Conservation (phyloP, 1,140 invertebrate species). For the Solen grandis region DNA sequence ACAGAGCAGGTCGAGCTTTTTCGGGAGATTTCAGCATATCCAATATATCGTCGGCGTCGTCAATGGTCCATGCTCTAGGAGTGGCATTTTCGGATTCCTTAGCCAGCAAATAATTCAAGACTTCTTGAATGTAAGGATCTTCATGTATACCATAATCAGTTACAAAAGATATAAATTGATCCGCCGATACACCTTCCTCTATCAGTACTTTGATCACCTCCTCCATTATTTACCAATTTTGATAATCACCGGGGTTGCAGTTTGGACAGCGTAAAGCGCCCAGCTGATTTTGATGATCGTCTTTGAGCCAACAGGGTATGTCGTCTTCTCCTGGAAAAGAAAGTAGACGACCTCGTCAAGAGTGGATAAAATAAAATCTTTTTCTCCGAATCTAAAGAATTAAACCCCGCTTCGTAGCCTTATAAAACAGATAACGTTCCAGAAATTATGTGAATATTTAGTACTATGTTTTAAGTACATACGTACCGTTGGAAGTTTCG, state of each 20-base stretch:
- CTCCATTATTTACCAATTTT: conserved; percentile 9
- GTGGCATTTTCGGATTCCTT: background rate
- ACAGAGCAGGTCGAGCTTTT: too few relatives aligned
- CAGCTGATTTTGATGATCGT: too few relatives aligned
- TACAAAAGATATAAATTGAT: conserved; percentile 9
- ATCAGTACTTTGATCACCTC: background rate
- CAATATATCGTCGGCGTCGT: conserved; percentile 1
- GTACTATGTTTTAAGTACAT: too few relatives aligned
- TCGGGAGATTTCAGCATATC: conserved; percentile 17
- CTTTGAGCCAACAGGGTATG: too few relatives aligned
- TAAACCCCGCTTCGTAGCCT: too few relatives aligned
- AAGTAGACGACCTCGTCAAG: too few relatives aligned
- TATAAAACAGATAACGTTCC: too few relatives aligned
- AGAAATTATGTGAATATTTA: too few relatives aligned
- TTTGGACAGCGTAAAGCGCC: background rate
- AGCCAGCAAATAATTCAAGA: background rate
- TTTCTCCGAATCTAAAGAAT: too few relatives aligned
- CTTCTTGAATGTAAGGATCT: background rate
- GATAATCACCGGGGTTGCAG: conserved; percentile 7
- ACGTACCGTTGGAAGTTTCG: too few relatives aligned
- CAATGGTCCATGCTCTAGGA: background rate
- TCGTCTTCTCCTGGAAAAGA: too few relatives aligned
- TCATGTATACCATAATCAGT: conserved; percentile 4
- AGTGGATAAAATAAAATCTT: too few relatives aligned
- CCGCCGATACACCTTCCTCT: background rate